Conservation (phyloP, 2,888 invertebrate genomes). For the Dryobota labecula region DNA sequence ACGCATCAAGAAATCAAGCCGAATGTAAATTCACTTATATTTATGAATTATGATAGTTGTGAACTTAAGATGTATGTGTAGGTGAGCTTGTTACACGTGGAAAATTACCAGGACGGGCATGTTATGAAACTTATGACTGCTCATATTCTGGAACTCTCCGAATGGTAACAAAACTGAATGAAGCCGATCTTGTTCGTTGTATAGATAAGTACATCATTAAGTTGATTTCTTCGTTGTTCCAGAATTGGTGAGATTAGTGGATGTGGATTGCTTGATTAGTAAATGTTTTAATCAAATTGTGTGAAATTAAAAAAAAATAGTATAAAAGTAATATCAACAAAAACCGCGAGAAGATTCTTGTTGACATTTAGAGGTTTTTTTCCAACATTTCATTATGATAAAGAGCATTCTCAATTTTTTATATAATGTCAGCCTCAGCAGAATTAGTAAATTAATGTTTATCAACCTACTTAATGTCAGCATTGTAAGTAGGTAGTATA, state of each 20-base stretch:
- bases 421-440: slow-evolving; percentile 4
- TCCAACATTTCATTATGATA: slow-evolving; percentile 9
- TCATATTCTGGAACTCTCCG: slow-evolving; percentile 25
- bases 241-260: not conserved
- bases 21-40: slow-evolving; percentile 48
- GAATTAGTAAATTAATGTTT: not conserved
- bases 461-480: slow-evolving; percentile 34
- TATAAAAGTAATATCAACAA: not conserved
- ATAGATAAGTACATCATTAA: not conserved
- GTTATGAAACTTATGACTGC: not conserved
- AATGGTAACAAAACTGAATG: not conserved
- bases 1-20: slow-evolving; percentile 50
- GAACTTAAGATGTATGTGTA: slow-evolving; percentile 21
- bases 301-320: not conserved
- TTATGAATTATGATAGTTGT: slow-evolving; percentile 31
- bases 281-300: not conserved
- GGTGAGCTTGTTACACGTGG: slow-evolving; percentile 44
- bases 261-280: slow-evolving; percentile 2
- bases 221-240: not conserved
- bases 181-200: slow-evolving; percentile 16
- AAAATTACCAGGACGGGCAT: slow-evolving; percentile 33
- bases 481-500: slow-evolving; percentile 26
- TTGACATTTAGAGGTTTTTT: not conserved
- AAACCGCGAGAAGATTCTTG: not conserved
- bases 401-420: not conserved